A percentile compares a stretch with the other conserved stretches of the same genome.
These are phyloP conservation scores for Brenthis hecate DNA, from an alignment of 2,888 invertebrate species.

Conservation along the genomic window DNA sequence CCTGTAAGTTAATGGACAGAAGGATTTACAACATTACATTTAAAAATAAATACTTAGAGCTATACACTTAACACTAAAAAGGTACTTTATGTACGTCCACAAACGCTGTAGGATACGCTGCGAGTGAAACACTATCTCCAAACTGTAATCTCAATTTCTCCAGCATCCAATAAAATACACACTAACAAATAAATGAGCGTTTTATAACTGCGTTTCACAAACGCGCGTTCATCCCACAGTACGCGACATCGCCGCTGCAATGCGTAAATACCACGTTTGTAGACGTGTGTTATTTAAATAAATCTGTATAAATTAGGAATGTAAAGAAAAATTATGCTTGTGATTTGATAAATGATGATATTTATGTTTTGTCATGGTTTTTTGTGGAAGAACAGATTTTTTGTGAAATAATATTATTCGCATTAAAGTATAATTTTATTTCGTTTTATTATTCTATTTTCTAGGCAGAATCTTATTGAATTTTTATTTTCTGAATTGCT, in stretches of 20 bases:
- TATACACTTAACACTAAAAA: slow-evolving; percentile 66
- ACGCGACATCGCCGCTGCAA: slow-evolving; percentile 26
- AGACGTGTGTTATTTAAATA: slow-evolving; percentile 25
- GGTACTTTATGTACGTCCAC: slow-evolving; percentile 76
- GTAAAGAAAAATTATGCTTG: background rate
- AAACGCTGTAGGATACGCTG: slow-evolving; percentile 65
- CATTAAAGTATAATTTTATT: no score
- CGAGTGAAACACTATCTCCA: slow-evolving; percentile 57
- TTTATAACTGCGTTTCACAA: slow-evolving; percentile 54
- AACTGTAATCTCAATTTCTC: slow-evolving; percentile 19
- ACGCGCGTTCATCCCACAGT: slow-evolving; percentile 55
- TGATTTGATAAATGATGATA: background rate
- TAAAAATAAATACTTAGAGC: slow-evolving; percentile 78
- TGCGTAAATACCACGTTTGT: slow-evolving; percentile 10
- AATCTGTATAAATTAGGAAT: slow-evolving; percentile 22
- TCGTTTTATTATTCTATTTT: no score
- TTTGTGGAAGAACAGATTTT: background rate
- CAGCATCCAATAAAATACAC: background rate
- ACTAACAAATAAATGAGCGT: slow-evolving; percentile 15
- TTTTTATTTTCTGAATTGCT: no score
- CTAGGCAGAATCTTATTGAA: no score
- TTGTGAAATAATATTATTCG: no score
- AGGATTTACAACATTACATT: slow-evolving; percentile 68
- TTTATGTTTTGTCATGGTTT: slow-evolving; percentile 6
- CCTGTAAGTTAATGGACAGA: slow-evolving; percentile 45